Evolutionary conservation across 2,888 invertebrate genomes (phyloP).

Genomic region (Tethea ocularis): DNA sequence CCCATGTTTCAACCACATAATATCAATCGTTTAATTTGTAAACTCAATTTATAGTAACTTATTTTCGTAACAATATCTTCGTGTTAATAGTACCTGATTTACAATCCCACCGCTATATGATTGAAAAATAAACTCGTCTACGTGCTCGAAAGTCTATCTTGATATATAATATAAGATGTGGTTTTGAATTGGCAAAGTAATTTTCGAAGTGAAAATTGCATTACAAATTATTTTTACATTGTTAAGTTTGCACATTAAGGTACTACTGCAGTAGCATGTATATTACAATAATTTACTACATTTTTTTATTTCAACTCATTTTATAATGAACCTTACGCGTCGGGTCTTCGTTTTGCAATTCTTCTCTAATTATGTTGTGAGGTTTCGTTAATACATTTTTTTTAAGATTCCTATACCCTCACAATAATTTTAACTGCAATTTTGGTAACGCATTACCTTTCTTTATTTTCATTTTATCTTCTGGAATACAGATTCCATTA

Average conservation of each 20-base stretch:
- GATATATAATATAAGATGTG: conserved; percentile 51
- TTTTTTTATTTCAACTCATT: conserved; percentile 31
- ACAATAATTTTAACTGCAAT: background rate
- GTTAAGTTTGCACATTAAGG: conserved; percentile 27
- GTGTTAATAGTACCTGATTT: conserved; percentile 40
- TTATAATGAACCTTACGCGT: conserved; percentile 33
- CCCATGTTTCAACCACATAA: conserved; percentile 3
- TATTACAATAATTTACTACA: conserved; percentile 36
- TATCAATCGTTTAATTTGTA: conserved; percentile 10
- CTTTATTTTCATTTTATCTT: background rate
- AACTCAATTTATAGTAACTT: conserved; percentile 42
- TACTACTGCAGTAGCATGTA: conserved; percentile 25
- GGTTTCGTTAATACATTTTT: background rate
- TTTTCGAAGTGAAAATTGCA: conserved; percentile 71
- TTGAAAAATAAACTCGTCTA: conserved; percentile 46
- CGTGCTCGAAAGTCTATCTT: conserved; percentile 35
- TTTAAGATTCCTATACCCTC: background rate
- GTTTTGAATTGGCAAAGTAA: conserved; percentile 55
- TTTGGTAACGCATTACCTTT: background rate
- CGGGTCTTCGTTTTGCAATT: conserved; percentile 20
- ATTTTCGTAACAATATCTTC: conserved; percentile 30
- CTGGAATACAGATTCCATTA: background rate
- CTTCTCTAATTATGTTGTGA: conserved; percentile 22
- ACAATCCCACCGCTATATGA: conserved; percentile 37
- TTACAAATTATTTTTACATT: conserved; percentile 45